Evolutionary conservation across 2,888 invertebrate species (phyloP), one percentile per base, ranked within the genome.

Genomic region (Theodoxus fluviatilis): DNA sequence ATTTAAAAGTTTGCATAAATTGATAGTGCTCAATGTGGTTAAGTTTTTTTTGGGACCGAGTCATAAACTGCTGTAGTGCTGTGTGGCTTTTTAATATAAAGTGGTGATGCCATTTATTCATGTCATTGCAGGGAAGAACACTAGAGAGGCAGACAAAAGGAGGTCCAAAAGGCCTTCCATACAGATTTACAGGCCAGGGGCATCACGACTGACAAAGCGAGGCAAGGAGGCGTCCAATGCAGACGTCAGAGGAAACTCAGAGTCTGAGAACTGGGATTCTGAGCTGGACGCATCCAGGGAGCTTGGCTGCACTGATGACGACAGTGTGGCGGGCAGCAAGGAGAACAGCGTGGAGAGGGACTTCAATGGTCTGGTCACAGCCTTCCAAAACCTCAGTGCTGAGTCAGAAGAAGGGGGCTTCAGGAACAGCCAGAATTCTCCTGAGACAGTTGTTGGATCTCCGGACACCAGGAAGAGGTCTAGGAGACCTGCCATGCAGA

Each of bases 401-500:
- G 1, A 67, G 69, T 40, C 69, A 76, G 31, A n/a, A 73, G 3
- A 68, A 73, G 18, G 31, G 71, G 22, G 47, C 70, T 63, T 55
- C 69, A 63, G 38, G 61, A 66, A 71, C 31, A 59, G n/a, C 38
- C 18, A 68, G 57, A n/a, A 70, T 35, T 40, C 49, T 61, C 25
- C 69, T 59, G 35, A 69, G n/a, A n/a, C n/a, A n/a, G n/a, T n/a
- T n/a, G n/a, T n/a, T n/a, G n/a, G n/a, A n/a, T n/a, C n/a, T 64
- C 69, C 73, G 0, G 76, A 75, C 18, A 43, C 38, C 4, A 74
- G 68, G 35, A n/a, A n/a, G n/a, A 57, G 76, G 38, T 66, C 71
- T 15, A 81, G 80, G 72, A 74, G 77, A n/a, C 83, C 83, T 3
- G 81, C 81, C 59, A 79, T 83, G 22, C 80, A 77, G 67, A 76